Evolutionary conservation across 1,140 invertebrate species (phyloP), one percentile per base, ranked within the genome.

Genomic region (Apis dorsata): DNA sequence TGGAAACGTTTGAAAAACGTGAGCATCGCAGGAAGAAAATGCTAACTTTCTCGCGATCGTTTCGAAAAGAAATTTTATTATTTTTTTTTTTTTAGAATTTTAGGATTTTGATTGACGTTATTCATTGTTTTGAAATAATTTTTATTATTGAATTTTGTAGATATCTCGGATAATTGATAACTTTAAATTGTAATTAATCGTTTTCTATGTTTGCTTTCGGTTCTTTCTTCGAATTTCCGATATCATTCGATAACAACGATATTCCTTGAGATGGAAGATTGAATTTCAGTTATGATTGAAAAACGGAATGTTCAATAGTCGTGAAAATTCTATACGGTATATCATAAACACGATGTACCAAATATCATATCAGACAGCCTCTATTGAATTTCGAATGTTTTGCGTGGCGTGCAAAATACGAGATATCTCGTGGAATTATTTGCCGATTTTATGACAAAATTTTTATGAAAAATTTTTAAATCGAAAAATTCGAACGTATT

Each of bases 1-100:
- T n/a, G 13, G 34, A 17, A 70, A 79, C 66, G 13, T 79, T 59
- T 15, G 63, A 59, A 70, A 79, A 59, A 69, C 34, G 21, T 34
- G 17, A 2, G 19, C 44, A 28, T 63, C 62, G 62, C n/a, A n/a
- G 7, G n/a, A 24, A 24, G 24, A 24, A 24, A 24, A 24, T 24
- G 1, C 2, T 3, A 3, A 34, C 34, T 34, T 34, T 34, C 34
- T 34, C 2, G 34, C 34, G 1, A 34, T 34, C 34, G 34, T 34
- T 34, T 34, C 34, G 34, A 1, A 34, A 34, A 34, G 34, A 44
- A 44, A 44, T 44, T 44, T 44, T 44, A 44, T 34, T 34, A 2
- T 34, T 24, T 24, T 24, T 24, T 44, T 44, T 44, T 44, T 44
- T 44, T 44, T 44, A 44, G 34, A 44, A 44, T 44, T 44, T 44